These are phyloP conservation scores for Rhagoletis pomonella DNA, from an alignment of 1,140 invertebrate species.

Conservation along the genomic window DNA sequence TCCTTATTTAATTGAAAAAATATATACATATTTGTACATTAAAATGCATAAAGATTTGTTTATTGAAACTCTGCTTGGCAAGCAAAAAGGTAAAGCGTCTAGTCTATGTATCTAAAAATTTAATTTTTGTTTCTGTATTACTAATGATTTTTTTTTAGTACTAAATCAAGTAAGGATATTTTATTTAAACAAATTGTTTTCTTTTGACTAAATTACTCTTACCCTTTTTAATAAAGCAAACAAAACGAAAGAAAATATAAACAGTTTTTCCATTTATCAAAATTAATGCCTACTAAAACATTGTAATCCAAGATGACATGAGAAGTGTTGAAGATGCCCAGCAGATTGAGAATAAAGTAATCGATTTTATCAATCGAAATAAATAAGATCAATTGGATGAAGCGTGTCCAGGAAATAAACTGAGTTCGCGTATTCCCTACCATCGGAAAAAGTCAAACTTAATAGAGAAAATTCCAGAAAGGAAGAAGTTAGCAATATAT, in stretches of 20 bases:
- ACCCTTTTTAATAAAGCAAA: conserved; percentile 34
- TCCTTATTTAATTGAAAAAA: background rate
- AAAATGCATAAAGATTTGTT: conserved; percentile 6
- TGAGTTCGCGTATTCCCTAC: too few relatives aligned
- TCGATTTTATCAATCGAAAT: too few relatives aligned
- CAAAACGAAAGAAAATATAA: background rate
- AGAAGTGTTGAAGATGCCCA: too few relatives aligned
- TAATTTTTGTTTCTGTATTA: background rate
- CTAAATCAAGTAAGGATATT: conserved; percentile 21
- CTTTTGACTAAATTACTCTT: conserved; percentile 37
- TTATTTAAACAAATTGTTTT: conserved; percentile 35
- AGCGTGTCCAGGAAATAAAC: too few relatives aligned
- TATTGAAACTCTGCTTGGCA: background rate
- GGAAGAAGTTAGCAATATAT: too few relatives aligned
- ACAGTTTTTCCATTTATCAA: background rate
- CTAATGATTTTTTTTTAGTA: conserved; percentile 9
- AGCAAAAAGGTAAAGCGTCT: conserved; percentile 32
- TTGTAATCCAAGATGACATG: too few relatives aligned
- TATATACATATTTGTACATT: background rate
- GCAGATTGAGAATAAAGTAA: too few relatives aligned
- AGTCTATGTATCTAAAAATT: conserved; percentile 7
- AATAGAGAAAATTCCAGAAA: too few relatives aligned
- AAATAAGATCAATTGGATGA: too few relatives aligned
- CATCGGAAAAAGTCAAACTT: too few relatives aligned
- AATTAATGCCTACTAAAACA: too few relatives aligned